Base-by-base conservation (phyloP, 1,140 invertebrate genomes). In the Monochamus saltuarius region DNA sequence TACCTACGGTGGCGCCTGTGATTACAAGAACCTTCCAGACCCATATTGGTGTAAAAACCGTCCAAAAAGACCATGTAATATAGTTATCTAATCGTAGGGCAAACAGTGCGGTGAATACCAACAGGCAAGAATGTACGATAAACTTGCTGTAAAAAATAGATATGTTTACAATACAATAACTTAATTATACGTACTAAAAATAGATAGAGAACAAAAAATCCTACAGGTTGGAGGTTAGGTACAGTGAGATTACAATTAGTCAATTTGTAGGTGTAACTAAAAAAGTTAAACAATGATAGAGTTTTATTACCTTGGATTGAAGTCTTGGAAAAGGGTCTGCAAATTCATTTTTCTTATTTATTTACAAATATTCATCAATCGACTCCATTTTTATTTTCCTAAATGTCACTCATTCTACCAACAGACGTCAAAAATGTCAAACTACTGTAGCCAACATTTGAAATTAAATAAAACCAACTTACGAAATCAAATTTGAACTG, bases 1-100 rank as follows among this genome's bases (percentile, higher is more conserved):
- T 94, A 29, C 95, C 95, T 37, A 96, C 84, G 51, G 88, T 84
- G 40, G 94, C 93, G 61, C 95, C 95, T 47, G 87, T 72, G 38
- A 97, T 88, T 13, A 96, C 95, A 71, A 97, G 84, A 59, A 87
- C 80, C 77, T 98, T 98, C 95, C 96, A 98, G 62, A 97, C 87
- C 94, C 95, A 99, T 76, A 99, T 87, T 46, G 95, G 95, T 34
- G 89, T 85, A 76, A 98, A 98, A 17, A 98, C 87, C 6, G 90
- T 87, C 93, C 94, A 97, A 75, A 91, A 98, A 59, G 91, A 96
- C 91, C 94, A 97, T 74, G 86, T 82, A 78, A 83, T 90, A 47
- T 84, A 88, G 56, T 88, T 87, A 80, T 99, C 96, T 51, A 96
- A 81, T 63, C 92, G 86, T 66, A 98, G 81, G 8, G 94, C 88